phyloP scores from a whole-genome alignment of 2,888 invertebrate species.

The Spialia ferax region DNA sequence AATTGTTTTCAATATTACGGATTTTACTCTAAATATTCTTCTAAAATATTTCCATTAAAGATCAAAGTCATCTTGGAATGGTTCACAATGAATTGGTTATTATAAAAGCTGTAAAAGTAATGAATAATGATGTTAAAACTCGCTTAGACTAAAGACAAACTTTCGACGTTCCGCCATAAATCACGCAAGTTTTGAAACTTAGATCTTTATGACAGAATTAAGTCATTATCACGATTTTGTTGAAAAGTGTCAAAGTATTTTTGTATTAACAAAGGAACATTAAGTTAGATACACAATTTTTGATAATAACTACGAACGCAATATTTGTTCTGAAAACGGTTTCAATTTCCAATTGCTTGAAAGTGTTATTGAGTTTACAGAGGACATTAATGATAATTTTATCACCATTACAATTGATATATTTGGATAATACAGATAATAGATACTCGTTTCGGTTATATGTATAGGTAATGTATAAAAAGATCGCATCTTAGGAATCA shows the following conservation, averaged over 20 bases:
- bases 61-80: neutral
- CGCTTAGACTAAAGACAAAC: constrained; percentile 19
- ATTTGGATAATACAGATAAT: no score
- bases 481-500: no score
- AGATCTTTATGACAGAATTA: constrained; percentile 29
- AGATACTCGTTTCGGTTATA: no score
- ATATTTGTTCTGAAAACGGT: no score
- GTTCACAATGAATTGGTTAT: constrained; percentile 19
- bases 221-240: constrained; percentile 29
- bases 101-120: constrained; percentile 23
- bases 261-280: neutral
- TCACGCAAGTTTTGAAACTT: constrained; percentile 34
- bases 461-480: no score
- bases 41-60: neutral
- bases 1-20: no score
- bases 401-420: no score
- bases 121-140: constrained; percentile 15
- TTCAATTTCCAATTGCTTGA: no score
- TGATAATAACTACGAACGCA: no score
- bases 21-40: neutral
- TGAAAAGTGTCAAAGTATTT: neutral
- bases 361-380: no score
- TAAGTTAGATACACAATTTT: no score
- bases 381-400: no score
- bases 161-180: constrained; percentile 27